Evolutionary conservation across 2,888 invertebrate genomes (phyloP).

Genomic region (Diaprepes abbreviatus): DNA sequence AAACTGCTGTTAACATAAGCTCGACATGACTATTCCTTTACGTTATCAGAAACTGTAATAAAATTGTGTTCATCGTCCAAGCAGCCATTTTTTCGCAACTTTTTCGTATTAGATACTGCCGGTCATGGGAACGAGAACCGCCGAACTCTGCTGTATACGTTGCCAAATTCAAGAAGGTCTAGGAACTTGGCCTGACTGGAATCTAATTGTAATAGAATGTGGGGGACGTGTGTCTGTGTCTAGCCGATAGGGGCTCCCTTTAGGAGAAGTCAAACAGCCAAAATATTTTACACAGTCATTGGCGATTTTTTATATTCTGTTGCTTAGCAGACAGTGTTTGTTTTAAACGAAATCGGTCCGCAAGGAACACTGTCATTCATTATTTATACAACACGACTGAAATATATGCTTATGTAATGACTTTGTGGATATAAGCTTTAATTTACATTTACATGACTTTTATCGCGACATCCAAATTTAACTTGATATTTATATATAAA

Average conservation of each 20-base stretch:
- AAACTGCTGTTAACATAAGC: constrained; percentile 22
- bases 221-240: constrained; percentile 58
- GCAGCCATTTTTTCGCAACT: constrained; percentile 43
- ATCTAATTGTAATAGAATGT: constrained; percentile 61
- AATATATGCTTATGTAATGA: constrained; percentile 28
- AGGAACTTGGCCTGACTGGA: constrained; percentile 60
- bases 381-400: constrained; percentile 17
- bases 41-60: constrained; percentile 13
- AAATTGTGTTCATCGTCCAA: constrained; percentile 27
- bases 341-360: constrained; percentile 20
- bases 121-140: constrained; percentile 40
- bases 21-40: constrained; percentile 24
- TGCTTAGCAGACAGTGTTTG: constrained; percentile 52
- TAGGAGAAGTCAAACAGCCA: constrained; percentile 61
- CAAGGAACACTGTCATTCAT: constrained; percentile 19
- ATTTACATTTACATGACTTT: constrained; percentile 26
- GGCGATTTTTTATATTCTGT: constrained; percentile 60
- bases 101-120: constrained; percentile 32
- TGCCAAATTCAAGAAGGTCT: constrained; percentile 58
- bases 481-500: constrained; percentile 18
- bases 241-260: constrained; percentile 60
- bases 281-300: constrained; percentile 61
- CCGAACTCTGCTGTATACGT: constrained; percentile 36
- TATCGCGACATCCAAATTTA: constrained; percentile 18
- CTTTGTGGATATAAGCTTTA: constrained; percentile 24